Conservation (phyloP, 2,888 invertebrate species). For the Celastrina argiolus region DNA sequence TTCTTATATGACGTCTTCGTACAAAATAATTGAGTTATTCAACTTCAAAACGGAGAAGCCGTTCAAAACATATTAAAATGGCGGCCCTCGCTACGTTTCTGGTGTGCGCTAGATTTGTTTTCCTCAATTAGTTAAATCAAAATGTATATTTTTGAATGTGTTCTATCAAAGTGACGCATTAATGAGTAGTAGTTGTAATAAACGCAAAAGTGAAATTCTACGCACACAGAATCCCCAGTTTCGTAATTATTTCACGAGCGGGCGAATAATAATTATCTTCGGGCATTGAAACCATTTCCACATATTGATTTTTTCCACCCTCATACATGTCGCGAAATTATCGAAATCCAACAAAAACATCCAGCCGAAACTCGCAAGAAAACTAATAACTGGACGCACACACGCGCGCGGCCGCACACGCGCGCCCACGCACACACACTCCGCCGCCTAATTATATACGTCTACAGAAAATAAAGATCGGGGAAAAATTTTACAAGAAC, state of each 20-base stretch:
- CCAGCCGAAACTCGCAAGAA: constrained; percentile 70
- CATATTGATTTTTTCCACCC: constrained; percentile 39
- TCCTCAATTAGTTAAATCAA: too few relatives aligned
- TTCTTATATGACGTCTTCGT: constrained; percentile 4
- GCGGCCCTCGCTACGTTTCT: neutral
- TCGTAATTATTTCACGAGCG: neutral
- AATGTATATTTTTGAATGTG: too few relatives aligned
- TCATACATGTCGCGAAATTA: constrained; percentile 68
- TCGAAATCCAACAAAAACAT: constrained; percentile 77
- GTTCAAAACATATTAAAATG: neutral
- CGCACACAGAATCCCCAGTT: neutral
- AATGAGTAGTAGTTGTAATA: neutral
- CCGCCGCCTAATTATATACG: constrained; percentile 72
- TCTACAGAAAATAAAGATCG: constrained; percentile 75
- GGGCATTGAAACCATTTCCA: constrained; percentile 29
- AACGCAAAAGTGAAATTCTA: neutral
- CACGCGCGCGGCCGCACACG: constrained; percentile 42
- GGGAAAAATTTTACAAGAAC: constrained; percentile 78
- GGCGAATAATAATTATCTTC: constrained; percentile 20
- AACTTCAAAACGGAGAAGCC: constrained; percentile 10
- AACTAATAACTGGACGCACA: constrained; percentile 75
- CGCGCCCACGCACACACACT: constrained; percentile 39
- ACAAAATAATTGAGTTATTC: constrained; percentile 10
- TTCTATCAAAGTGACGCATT: too few relatives aligned
- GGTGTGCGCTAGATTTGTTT: neutral